Base-by-base conservation (phyloP, 2,113 vertebrate species). In the Gila orcuttii region DNA sequence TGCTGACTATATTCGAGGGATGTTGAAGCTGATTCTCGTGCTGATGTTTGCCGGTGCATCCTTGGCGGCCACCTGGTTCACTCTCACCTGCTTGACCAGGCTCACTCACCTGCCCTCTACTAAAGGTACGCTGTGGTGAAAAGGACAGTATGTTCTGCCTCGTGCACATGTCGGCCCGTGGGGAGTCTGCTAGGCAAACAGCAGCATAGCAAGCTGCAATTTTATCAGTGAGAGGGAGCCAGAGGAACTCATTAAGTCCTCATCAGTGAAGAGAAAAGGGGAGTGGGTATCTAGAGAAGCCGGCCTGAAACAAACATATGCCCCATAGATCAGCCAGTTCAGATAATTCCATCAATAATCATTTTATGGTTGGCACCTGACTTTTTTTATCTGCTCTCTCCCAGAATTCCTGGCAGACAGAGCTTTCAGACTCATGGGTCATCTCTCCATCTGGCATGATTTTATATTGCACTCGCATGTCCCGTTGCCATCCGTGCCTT, bases 1-100 rank as follows among this genome's bases (percentile, higher is more conserved):
- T 96, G 97, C 98, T 83, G 98, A 99, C 93, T 99, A 96, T 83
- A 97, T 99, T 91, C 96, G 97, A 1, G 98, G 97, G 45, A 97
- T 98, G 96, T 94, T 99, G 92, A 99, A 99, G 92, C 95, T 97
- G 69, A 99, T 99, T 88, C 94, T 99, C 82, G 96, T 99, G 88
- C 95, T 99, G 90, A 96, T 99, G 94, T 93, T 99, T 86, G 97
- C 97, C 21, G 98, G 97, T 84, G 97, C 98, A 69, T 98, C 97
- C 0, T 92, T 99, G 33, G 93, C 97, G 45, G 96, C 98, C 64
- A 97, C 97, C 0, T 99, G 98, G 98, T 99, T 98, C 87, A 98
- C 98, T 8, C 95, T 99, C 91, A 99, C 97, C 85, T 99, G 98
- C 91, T 90, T 99, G 87, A 96, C 90, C 91, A 95, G 90, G 76